phyloP scores from a whole-genome alignment of 2,888 invertebrate species.

The Pseudococcus jackbeardsleyi region DNA sequence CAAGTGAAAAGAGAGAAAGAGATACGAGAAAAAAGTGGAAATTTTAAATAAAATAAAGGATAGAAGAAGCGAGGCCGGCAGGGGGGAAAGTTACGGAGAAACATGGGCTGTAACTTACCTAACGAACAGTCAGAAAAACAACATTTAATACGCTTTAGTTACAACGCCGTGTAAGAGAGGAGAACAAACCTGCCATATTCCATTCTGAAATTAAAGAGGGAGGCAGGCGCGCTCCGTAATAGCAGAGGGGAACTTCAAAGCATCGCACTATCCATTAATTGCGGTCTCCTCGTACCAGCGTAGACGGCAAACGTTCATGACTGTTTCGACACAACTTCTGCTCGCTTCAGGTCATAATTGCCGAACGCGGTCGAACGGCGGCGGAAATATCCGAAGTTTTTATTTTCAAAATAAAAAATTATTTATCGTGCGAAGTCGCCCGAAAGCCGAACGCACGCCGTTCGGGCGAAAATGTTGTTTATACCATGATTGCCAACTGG shows the following conservation, averaged over 20 bases:
- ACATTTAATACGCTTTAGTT: conserved; percentile 65
- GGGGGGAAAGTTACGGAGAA: conserved; percentile 64
- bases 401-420: conserved; percentile 57
- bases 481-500: conserved; percentile 16
- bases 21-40: conserved; percentile 58
- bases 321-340: conserved; percentile 65
- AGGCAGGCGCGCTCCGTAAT: conserved; percentile 62
- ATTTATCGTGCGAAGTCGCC: conserved; percentile 61
- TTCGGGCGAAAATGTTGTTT: conserved; percentile 40
- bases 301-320: conserved; percentile 65
- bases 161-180: conserved; percentile 62
- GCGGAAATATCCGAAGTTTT: conserved; percentile 56
- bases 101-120: conserved; percentile 65
- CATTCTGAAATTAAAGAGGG: conserved; percentile 65
- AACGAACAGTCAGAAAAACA: conserved; percentile 65
- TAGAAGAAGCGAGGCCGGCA: conserved; percentile 51
- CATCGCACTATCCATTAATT: conserved; percentile 63
- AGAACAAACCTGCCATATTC: conserved; percentile 65
- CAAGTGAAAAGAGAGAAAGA: conserved; percentile 21
- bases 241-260: conserved; percentile 65
- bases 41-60: conserved; percentile 65
- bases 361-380: conserved; percentile 25
- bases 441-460: conserved; percentile 50
- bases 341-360: conserved; percentile 64
- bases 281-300: conserved; percentile 64